Evolutionary conservation across 2,113 vertebrate genomes (phyloP), one percentile per base, ranked within the genome.

Genomic region (Urocitellus parryii): DNA sequence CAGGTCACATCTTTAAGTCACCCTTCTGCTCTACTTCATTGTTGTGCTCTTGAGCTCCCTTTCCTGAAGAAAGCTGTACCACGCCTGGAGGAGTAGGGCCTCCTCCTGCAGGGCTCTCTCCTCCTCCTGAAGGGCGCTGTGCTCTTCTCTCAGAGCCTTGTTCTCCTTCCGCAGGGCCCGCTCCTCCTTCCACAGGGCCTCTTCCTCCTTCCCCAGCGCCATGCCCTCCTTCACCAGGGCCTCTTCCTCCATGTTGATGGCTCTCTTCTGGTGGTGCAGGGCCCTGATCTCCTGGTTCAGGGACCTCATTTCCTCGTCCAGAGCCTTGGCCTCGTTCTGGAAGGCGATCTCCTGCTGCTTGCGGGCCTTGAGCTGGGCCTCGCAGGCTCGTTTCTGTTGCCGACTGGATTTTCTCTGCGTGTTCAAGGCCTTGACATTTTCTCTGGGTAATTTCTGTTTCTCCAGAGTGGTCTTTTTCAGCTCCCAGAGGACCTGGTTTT

Each of bases 291-390:
- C 90, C 14, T 96, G 39, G 1, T 70, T 85, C 37, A 97, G 74
- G 85, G 90, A 94, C 39, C 29, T 85, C 82, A 97, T 94, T 8
- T 97, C 76, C 17, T 90, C n/a, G 16, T 96, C 80, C 74, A 97
- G 88, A 86, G 95, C 39, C 86, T 95, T 97, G 3, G 34, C 67
- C 27, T 97, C 88, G 1, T 94, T 97, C 79, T 91, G 12, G 92
- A 97, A 97, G 56, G 73, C 67, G 90, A 51, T 93, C 84, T 97
- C 73, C 85, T 97, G 80, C 86, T 63, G 51, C 83, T 24, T 22
- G 32, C 96, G 77, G 83, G 72, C 53, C 63, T 74, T 96, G 56
- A 92, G 93, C n/a, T 98, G 89, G 91, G 96, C 81, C 65, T 88
- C 63, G 32, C 97, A 72, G 32, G 73, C 63, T 94, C 37, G 27